Evolutionary conservation across 2,113 vertebrate species (phyloP).

Genomic region (Fregata magnificens): DNA sequence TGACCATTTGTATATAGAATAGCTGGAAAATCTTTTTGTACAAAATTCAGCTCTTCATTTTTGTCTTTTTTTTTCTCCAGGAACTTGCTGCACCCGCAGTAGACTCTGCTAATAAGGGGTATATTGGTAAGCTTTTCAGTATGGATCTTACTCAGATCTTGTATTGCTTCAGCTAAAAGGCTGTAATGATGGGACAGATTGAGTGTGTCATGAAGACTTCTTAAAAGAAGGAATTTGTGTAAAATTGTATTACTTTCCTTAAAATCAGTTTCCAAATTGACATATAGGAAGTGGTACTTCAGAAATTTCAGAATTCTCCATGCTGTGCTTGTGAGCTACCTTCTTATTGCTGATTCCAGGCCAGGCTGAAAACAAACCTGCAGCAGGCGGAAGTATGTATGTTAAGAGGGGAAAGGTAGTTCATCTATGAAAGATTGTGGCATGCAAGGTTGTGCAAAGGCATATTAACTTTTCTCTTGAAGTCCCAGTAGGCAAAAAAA

Average conservation of each 20-base stretch:
- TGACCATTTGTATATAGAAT: not conserved
- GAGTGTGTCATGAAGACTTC: not conserved
- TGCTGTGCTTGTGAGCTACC: not conserved
- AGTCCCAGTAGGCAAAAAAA: not conserved
- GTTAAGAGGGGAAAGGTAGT: not conserved
- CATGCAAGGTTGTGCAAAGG: not conserved
- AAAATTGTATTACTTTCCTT: not conserved
- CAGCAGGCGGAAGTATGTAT: not conserved
- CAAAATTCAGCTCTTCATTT: not conserved
- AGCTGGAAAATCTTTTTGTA: not conserved
- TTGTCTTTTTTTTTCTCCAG: constrained; percentile 62
- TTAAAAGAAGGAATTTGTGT: not conserved
- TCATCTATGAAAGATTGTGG: not conserved
- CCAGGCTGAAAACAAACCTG: not conserved
- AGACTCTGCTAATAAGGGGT: constrained; percentile 89
- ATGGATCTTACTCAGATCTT: not conserved
- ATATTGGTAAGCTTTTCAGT: constrained; percentile 82
- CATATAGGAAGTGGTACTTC: not conserved
- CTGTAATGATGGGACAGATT: not conserved
- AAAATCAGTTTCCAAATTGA: not conserved
- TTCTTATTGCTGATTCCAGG: not conserved
- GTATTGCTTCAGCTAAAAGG: not conserved
- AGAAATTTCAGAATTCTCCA: not conserved
- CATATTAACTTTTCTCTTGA: not conserved
- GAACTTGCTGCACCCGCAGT: constrained; percentile 85